phyloP scores from a whole-genome alignment of 2,888 invertebrate species.

The Diarsia mendica region DNA sequence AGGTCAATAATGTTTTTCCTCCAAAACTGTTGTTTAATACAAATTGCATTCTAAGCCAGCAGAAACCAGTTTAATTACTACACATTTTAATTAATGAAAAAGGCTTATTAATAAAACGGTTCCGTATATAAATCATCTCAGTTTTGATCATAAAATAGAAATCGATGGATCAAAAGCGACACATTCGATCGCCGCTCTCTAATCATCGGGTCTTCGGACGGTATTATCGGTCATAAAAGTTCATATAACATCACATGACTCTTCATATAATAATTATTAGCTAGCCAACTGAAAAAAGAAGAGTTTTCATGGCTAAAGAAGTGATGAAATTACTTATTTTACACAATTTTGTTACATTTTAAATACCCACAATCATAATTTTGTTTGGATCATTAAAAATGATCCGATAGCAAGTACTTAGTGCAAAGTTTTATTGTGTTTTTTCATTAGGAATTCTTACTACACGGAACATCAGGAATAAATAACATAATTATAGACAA shows the following conservation, averaged over 20 bases:
- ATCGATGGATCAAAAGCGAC: constrained; percentile 57
- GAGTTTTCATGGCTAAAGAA: not conserved
- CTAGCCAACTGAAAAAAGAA: not conserved
- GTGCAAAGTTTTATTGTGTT: no score
- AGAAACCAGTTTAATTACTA: constrained; percentile 18
- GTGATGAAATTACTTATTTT: not conserved
- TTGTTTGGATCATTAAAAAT: no score
- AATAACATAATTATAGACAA: no score
- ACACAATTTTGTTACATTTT: not conserved
- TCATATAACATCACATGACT: not conserved
- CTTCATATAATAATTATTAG: not conserved
- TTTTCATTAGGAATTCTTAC: no score
- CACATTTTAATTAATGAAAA: constrained; percentile 34
- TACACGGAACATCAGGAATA: no score
- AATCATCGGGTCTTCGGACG: constrained; percentile 22
- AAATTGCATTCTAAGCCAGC: not conserved
- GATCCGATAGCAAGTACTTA: no score
- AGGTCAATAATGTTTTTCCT: no score
- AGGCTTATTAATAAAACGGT: constrained; percentile 34
- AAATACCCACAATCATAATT: no score
- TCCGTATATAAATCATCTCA: constrained; percentile 55
- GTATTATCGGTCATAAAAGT: constrained; percentile 54
- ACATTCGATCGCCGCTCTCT: constrained; percentile 49
- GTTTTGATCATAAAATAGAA: constrained; percentile 56
- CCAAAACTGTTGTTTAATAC: not conserved